These are phyloP conservation scores for Heliocidaris tuberculata DNA, from an alignment of 35 echinoderm and acorn worm genomes.

Conservation along the genomic window DNA sequence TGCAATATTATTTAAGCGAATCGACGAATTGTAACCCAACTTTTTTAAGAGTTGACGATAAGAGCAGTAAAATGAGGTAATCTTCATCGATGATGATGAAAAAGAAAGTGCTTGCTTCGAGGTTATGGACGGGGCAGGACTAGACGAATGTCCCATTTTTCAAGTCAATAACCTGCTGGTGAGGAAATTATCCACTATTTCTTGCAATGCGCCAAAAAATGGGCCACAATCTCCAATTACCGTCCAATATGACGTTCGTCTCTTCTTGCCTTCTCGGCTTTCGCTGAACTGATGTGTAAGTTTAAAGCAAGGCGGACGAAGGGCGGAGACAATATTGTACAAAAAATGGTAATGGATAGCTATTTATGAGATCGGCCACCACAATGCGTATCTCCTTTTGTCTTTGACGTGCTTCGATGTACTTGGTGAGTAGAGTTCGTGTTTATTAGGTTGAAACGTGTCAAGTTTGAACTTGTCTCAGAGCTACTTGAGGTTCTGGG, in stretches of 20 bases:
- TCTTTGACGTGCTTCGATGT: too few relatives aligned
- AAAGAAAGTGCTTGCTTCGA: neutral
- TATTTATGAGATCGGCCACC: neutral
- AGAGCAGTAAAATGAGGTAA: neutral
- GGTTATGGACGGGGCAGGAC: neutral
- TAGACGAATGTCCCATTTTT: neutral
- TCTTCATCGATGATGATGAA: neutral
- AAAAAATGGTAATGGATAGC: neutral
- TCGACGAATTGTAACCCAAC: neutral
- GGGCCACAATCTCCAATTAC: conserved; percentile 14
- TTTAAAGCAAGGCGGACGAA: neutral
- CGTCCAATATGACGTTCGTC: neutral
- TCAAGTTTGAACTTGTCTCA: too few relatives aligned
- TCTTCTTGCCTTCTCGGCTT: neutral
- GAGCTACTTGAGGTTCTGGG: too few relatives aligned
- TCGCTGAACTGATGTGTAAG: neutral
- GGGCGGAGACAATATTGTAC: neutral
- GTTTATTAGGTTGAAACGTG: too few relatives aligned
- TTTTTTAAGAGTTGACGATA: neutral
- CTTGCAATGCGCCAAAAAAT: neutral
- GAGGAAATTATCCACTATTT: neutral
- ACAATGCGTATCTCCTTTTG: too few relatives aligned
- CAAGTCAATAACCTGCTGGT: neutral
- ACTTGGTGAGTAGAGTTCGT: too few relatives aligned
- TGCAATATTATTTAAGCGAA: neutral